These are phyloP conservation scores for Polyommatus iphigenia DNA, from an alignment of 2,888 invertebrate genomes.

Conservation along the genomic window DNA sequence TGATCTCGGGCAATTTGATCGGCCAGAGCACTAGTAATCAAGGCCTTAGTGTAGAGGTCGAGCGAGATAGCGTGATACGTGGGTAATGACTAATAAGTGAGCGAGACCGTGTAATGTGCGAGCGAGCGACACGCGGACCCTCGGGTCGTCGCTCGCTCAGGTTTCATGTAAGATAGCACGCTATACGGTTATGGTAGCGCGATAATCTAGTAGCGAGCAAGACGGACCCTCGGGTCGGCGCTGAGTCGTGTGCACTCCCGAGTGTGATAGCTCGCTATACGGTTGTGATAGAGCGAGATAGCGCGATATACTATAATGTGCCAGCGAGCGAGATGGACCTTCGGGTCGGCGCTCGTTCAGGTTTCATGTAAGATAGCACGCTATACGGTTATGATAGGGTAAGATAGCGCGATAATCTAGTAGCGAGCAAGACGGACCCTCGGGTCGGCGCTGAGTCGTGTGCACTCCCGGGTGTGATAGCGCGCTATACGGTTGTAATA, in stretches of 20 bases:
- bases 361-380: too few species aligned
- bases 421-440: neutral
- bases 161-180: slow-evolving; percentile 56
- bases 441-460: slow-evolving; percentile 74
- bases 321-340: too few species aligned
- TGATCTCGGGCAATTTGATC: too few species aligned
- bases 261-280: slow-evolving; percentile 44
- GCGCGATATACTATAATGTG: too few species aligned
- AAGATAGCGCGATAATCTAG: neutral
- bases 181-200: neutral
- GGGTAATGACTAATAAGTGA: neutral
- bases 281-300: too few species aligned
- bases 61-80: too few species aligned
- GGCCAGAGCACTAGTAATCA: too few species aligned
- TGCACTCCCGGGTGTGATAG: slow-evolving; percentile 78
- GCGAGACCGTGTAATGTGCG: neutral
- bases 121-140: neutral
- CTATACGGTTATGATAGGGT: neutral
- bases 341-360: too few species aligned
- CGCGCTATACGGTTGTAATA: neutral
- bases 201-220: neutral
- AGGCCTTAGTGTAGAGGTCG: too few species aligned
- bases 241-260: slow-evolving; percentile 82
- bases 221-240: slow-evolving; percentile 53
- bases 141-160: slow-evolving; percentile 63